A percentile compares a stretch with the other conserved stretches of the same genome.
Conservation (phyloP, 2,888 invertebrate species). For the Drosophila prolongata region DNA sequence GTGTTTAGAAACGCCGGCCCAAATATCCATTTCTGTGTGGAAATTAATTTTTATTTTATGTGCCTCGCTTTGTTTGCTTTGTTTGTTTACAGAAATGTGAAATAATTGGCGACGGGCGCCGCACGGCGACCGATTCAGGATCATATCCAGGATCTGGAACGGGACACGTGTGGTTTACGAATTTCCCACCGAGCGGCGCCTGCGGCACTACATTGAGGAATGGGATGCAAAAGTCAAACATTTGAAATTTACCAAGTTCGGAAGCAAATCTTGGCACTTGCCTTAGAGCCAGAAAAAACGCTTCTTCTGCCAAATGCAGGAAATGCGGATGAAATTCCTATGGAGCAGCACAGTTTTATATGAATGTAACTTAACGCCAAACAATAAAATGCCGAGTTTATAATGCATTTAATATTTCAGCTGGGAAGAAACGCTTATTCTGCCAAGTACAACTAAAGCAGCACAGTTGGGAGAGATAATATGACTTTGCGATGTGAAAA, state of each 20-base stretch:
- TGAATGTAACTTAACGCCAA: no score
- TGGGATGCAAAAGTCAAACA: conserved; percentile 53
- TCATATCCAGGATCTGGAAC: conserved; percentile 7
- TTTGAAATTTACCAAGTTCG: not conserved
- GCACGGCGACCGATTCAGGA: conserved; percentile 28
- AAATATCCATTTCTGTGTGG: conserved; percentile 74
- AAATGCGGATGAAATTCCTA: conserved; percentile 60
- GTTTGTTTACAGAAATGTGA: conserved; percentile 73
- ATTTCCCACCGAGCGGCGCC: conserved; percentile 53
- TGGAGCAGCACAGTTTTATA: conserved; percentile 9
- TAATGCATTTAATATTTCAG: no score
- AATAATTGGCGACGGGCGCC: conserved; percentile 71
- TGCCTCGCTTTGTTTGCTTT: conserved; percentile 49
- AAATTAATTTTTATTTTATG: conserved; percentile 80
- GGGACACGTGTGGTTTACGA: conserved; percentile 63
- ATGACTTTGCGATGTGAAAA: no score
- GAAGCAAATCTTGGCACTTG: conserved; percentile 56
- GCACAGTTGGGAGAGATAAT: conserved; percentile 10
- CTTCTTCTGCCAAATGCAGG: conserved; percentile 22
- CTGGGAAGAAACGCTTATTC: no score
- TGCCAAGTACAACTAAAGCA: no score
- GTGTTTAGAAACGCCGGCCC: conserved; percentile 54
- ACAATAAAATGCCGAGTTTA: no score
- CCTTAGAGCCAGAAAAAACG: conserved; percentile 13
- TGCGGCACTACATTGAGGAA: conserved; percentile 46